Evolutionary conservation across 1,140 invertebrate genomes (phyloP), one percentile per base, ranked within the genome.

Genomic region (Brachionus sp.): DNA sequence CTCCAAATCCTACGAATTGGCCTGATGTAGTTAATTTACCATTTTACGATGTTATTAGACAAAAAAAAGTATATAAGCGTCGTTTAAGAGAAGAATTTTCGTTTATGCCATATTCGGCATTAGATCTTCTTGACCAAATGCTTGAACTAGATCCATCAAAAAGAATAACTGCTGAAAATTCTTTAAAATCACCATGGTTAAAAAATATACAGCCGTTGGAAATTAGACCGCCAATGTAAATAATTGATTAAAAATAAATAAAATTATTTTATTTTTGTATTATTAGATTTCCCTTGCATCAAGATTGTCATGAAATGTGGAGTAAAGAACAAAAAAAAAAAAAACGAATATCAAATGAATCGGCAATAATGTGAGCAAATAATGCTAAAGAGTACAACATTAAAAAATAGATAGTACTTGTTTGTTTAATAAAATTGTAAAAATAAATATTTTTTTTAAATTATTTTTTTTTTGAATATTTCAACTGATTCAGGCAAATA

Each of bases 41-140:
- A 1, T 91, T 95, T 0, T 99, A 95, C 92, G 92, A 95, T 86
- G 93, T 93, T 13, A 91, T 98, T 16, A 95, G 96, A 87, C 94
- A 95, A 33, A 98, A 97, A 89, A 95, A 95, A 85, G 92, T 93
- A 44, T 93, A 98, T 89, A 91, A 94, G 84, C 91, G 97, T 82
- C 92, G 93, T 84, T 90, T 99, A 19, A 90, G 95, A 50, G 96
- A 99, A 86, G 95, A 98, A 86, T 98, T 84, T 42, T 44, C 25
- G 6, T 66, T 44, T n/a, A 33, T 77, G 39, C 68, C 57, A 7
- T 16, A 90, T 7, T 89, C 92, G 13, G 96, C 97, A 0, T 90
- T 99, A 10, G 96, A 98, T 87, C 90, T 99, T 29, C 90, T 99
- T 37, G 97, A 99, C 89, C 92, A 93, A 87, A 98, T 99, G 97